phyloP scores from a whole-genome alignment of 2,113 vertebrate species.

The Tetrao urogallus region DNA sequence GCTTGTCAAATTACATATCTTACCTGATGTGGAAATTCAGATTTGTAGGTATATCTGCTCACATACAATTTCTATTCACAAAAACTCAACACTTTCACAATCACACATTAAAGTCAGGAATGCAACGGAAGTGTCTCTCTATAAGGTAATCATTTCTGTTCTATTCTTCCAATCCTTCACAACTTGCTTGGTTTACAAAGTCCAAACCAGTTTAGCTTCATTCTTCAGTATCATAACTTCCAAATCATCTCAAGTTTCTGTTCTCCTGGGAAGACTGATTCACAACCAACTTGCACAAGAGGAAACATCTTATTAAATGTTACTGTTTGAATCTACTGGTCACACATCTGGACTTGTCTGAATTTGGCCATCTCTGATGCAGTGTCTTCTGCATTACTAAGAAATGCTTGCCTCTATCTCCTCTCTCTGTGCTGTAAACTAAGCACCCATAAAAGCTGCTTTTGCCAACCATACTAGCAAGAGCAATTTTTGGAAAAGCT shows the following conservation, averaged over 20 bases:
- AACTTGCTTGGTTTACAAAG: neutral
- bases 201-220: conserved; percentile 33
- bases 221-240: neutral
- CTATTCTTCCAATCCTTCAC: neutral
- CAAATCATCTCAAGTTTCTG: conserved; percentile 6
- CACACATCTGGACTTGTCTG: neutral
- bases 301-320: neutral
- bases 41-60: neutral
- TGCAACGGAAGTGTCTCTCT: neutral
- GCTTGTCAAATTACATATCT: neutral
- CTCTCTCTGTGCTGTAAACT: neutral
- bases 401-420: neutral
- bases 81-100: neutral
- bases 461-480: neutral
- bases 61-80: neutral
- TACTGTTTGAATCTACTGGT: neutral
- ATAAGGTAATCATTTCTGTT: neutral
- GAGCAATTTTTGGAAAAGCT: neutral
- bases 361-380: neutral
- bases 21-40: neutral
- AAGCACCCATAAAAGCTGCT: neutral
- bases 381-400: neutral
- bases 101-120: neutral
- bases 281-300: neutral
- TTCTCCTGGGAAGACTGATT: conserved; percentile 8